Conservation (phyloP, 2,797 vertebrate species). For the Oryzias dopingdopingensis region DNA sequence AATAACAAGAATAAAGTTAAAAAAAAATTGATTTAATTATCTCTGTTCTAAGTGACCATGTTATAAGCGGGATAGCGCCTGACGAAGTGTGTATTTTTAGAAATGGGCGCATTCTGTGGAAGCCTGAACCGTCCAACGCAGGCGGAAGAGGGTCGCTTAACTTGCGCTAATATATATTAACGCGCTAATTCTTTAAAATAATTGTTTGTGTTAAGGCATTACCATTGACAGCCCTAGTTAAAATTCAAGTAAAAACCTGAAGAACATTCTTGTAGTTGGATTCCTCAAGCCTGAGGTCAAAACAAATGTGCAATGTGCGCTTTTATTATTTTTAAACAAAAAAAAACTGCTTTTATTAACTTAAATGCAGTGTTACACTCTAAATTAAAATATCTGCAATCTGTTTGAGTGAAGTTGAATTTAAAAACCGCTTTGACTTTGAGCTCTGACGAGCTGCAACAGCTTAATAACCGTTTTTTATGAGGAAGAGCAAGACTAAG, state of each 20-base stretch:
- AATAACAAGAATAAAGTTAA: too few relatives aligned
- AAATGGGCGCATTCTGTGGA: too few relatives aligned
- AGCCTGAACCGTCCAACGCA: too few relatives aligned
- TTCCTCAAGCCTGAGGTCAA: slow-evolving; percentile 21
- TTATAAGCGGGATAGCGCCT: too few relatives aligned
- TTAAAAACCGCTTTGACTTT: slow-evolving; percentile 2
- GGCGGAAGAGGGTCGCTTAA: too few relatives aligned
- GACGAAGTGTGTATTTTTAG: too few relatives aligned
- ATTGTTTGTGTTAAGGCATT: too few relatives aligned
- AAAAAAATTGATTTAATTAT: too few relatives aligned
- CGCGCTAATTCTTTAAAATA: too few relatives aligned
- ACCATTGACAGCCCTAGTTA: too few relatives aligned
- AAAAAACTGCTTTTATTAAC: neutral
- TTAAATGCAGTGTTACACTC: neutral
- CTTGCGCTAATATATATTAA: too few relatives aligned
- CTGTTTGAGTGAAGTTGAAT: neutral
- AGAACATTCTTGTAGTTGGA: slow-evolving; percentile 11
- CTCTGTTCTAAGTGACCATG: too few relatives aligned
- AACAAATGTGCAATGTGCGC: slow-evolving; percentile 5
- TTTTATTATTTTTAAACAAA: slow-evolving; percentile 9
- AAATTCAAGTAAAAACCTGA: slow-evolving; percentile 12
- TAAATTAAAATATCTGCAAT: neutral
- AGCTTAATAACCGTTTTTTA: slow-evolving; percentile 14
- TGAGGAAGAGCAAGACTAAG: slow-evolving; percentile 10
- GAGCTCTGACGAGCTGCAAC: slow-evolving; percentile 39